Evolutionary conservation across 1,140 invertebrate species (phyloP), one percentile per base, ranked within the genome.

Genomic region (Asobara japonica): DNA sequence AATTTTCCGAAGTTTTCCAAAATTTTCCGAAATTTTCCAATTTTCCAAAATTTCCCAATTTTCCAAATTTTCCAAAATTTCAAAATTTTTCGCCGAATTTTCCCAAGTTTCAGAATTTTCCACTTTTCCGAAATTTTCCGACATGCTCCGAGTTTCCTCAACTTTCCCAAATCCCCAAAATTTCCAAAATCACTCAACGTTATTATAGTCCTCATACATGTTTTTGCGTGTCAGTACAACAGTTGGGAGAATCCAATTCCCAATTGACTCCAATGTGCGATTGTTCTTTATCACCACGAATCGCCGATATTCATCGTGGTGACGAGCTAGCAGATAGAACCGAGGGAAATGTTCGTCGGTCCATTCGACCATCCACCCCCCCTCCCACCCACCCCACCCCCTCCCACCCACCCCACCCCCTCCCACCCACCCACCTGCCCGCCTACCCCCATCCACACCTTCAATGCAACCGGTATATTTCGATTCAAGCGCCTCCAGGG

Each of bases 261-360:
- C 60, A 30, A 62, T 62, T 62, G 60, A 16, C 8, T n/a, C 29
- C 25, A 30, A 31, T 29, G 60, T 62, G 11, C 60, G 31, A 31
- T 62, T 62, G 27, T 62, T 62, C 13, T 62, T 62, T 62, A 31
- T 62, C 29, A 30, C 29, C 31, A 16, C n/a, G 11, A 62, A 62
- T 62, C 60, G 29, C n/a, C n/a, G 60, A 62, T 62, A 62, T 62
- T 62, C 60, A 62, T 62, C 60, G 29, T 62, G 3, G 29, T 31
- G 29, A 62, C 27, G 29, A 60, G 45, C n/a, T 16, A 25, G 3
- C 51, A 56, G 51, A 56, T 25, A 56, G 1, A 56, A 31, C 2
- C 29, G 7, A 62, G 56, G 1, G n/a, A 60, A 60, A 60, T 60
- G 25, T 60, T 60, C n/a, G 41, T 29, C 60, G n/a, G 29, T 62